Conservation (phyloP, 2,113 vertebrate genomes). For the Chitala chitala region DNA sequence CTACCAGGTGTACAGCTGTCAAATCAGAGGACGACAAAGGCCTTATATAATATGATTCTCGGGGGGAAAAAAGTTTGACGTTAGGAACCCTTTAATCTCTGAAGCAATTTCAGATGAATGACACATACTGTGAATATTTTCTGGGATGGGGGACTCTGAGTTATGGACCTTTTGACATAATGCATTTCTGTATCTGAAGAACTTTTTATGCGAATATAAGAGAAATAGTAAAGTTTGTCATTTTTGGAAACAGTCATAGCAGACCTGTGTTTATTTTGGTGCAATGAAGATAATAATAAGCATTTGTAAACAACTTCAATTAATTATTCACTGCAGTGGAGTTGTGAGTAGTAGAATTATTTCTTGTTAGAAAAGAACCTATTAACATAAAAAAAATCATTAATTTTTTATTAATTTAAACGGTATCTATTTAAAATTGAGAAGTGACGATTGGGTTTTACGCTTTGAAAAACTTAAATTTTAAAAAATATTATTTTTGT, state of each 20-base stretch:
- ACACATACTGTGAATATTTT: not conserved
- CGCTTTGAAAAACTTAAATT: no score
- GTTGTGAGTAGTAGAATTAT: no score
- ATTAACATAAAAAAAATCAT: no score
- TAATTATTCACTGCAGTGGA: no score
- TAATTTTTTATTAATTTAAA: not conserved
- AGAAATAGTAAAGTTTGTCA: no score
- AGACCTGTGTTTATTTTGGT: no score
- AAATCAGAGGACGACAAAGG: constrained; percentile 13
- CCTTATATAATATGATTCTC: constrained; percentile 7
- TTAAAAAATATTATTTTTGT: constrained; percentile 4
- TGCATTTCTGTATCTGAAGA: not conserved
- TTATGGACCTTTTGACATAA: not conserved
- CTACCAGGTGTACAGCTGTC: constrained; percentile 3
- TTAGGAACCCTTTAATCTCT: constrained; percentile 12
- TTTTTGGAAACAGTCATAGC: no score
- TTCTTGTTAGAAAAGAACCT: no score
- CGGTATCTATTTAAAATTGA: not conserved
- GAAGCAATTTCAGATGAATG: constrained; percentile 5
- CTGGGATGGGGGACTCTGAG: not conserved
- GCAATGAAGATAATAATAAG: no score
- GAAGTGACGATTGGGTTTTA: no score
- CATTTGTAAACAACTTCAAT: no score
- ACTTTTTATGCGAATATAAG: not conserved
- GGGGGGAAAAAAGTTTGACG: not conserved